These are phyloP conservation scores for Dasypogon diadema DNA, from an alignment of 2,888 invertebrate genomes.

Conservation along the genomic window DNA sequence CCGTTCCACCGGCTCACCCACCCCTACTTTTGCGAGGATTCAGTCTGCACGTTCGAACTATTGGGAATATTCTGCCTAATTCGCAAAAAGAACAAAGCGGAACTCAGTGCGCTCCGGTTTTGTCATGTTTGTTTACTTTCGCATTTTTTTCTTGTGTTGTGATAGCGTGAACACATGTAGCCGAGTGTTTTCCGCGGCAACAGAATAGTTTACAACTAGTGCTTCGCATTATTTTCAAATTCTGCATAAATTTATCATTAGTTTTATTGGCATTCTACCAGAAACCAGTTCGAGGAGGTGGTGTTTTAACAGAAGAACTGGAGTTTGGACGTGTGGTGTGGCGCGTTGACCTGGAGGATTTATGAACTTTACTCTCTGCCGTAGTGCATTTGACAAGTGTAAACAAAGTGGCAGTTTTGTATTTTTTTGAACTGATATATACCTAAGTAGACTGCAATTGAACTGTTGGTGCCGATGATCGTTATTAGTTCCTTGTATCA, in stretches of 20 bases:
- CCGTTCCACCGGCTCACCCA: background rate
- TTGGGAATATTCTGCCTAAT: slow-evolving; percentile 21
- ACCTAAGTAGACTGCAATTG: background rate
- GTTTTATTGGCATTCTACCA: background rate
- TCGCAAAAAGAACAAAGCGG: slow-evolving; percentile 35
- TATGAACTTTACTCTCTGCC: background rate
- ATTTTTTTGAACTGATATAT: background rate
- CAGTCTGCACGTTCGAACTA: background rate
- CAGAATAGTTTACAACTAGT: slow-evolving; percentile 11
- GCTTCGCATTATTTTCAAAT: background rate
- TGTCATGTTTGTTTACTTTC: slow-evolving; percentile 44
- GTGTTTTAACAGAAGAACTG: background rate
- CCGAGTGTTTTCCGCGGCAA: slow-evolving; percentile 15
- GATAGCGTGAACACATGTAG: slow-evolving; percentile 47
- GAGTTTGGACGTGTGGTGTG: background rate
- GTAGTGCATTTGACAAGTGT: background rate
- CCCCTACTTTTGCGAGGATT: background rate
- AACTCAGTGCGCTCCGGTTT: slow-evolving; percentile 30
- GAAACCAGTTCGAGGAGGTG: background rate
- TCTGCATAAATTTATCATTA: background rate
- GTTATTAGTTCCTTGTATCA: background rate
- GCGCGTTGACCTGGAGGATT: background rate
- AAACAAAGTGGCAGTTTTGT: background rate
- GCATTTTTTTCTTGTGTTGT: slow-evolving; percentile 45
- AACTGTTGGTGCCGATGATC: too few species aligned